Conservation (phyloP, 2,888 invertebrate genomes). For the Siphonodentalium dalli region DNA sequence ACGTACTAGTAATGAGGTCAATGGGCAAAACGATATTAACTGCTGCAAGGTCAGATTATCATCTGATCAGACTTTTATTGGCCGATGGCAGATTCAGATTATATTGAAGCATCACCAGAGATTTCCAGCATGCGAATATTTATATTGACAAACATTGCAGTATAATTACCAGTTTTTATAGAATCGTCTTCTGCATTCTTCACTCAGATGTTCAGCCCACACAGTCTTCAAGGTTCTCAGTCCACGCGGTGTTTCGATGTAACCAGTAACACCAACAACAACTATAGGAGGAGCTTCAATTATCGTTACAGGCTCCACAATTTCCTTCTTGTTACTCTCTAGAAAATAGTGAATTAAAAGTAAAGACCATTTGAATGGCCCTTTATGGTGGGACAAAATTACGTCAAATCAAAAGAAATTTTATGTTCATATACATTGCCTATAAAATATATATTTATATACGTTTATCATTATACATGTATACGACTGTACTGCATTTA, state of each 20-base stretch:
- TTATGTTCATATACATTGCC: neutral
- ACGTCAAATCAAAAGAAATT: neutral
- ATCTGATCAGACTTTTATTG: too few relatives aligned
- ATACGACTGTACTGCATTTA: too few relatives aligned
- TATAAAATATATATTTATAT: too few relatives aligned
- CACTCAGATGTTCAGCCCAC: slow-evolving; percentile 98
- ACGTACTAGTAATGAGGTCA: too few relatives aligned
- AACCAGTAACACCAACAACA: slow-evolving; percentile 95
- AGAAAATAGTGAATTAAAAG: slow-evolving; percentile 56
- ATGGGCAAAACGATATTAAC: too few relatives aligned
- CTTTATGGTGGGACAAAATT: neutral
- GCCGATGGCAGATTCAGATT: too few relatives aligned
- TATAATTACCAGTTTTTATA: slow-evolving; percentile 96
- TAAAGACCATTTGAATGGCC: too few relatives aligned
- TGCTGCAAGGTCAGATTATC: too few relatives aligned
- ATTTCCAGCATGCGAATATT: too few relatives aligned
- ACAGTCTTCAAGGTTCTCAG: slow-evolving; percentile 92
- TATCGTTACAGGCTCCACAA: slow-evolving; percentile 98
- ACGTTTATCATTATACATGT: too few relatives aligned
- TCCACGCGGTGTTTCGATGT: slow-evolving; percentile 98
- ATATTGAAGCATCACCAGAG: too few relatives aligned
- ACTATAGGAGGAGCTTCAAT: slow-evolving; percentile 99
- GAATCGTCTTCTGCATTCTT: slow-evolving; percentile 97
- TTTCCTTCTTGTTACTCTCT: slow-evolving; percentile 99
- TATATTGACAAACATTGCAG: neutral